Percentiles rank a stretch among this genome's conserved stretches.
Evolutionary conservation across 2,113 vertebrate species (phyloP).

Genomic region (Coracopsis vasa): DNA sequence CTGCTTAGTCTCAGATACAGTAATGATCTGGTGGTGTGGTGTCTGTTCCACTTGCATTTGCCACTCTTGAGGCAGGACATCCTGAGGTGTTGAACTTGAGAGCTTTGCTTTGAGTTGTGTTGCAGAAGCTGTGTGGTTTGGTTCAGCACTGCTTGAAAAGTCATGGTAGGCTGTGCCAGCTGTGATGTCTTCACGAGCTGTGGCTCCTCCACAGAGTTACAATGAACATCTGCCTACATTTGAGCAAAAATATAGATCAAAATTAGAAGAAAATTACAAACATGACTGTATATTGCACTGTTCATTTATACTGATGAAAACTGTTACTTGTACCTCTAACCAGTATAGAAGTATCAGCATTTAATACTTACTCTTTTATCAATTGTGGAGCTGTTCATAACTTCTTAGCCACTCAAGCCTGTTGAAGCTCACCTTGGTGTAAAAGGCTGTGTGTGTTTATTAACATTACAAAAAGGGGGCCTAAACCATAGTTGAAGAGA

Average conservation of each 20-base stretch:
- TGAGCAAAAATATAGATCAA: not conserved
- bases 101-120: not conserved
- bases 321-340: not conserved
- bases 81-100: rapidly evolving
- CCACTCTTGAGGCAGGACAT: rapidly evolving
- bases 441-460: not conserved
- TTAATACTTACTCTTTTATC: not conserved
- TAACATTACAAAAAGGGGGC: too few relatives aligned
- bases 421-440: not conserved
- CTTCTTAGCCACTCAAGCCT: not conserved
- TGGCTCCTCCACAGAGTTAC: not conserved
- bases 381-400: rapidly evolving
- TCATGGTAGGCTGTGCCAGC: not conserved
- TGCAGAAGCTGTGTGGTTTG: rapidly evolving
- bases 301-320: not conserved
- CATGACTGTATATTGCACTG: not conserved
- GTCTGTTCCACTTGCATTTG: rapidly evolving
- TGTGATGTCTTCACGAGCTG: rapidly evolving
- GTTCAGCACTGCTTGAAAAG: rapidly evolving
- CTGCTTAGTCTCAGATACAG: not conserved
- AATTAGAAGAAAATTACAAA: not conserved
- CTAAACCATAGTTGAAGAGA: rapidly evolving
- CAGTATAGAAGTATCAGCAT: not conserved
- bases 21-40: rapidly evolving
- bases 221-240: not conserved